Conservation (phyloP, 2,797 vertebrate species). For the Coccyzus lansbergi region DNA sequence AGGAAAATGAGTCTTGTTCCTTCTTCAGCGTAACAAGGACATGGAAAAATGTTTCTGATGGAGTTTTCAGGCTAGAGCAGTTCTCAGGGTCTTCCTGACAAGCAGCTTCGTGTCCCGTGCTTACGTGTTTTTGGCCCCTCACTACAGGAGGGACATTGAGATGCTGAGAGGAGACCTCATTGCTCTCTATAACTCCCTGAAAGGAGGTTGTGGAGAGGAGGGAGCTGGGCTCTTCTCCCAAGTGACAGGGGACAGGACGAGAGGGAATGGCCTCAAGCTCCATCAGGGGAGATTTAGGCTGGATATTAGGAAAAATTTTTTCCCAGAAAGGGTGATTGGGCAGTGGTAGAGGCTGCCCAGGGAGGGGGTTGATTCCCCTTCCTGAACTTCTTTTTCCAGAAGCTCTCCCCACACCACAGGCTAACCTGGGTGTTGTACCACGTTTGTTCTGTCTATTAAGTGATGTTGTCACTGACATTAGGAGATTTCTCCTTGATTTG, state of each 20-base stretch:
- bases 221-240: too few species aligned
- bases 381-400: not conserved
- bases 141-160: too few species aligned
- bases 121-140: not conserved
- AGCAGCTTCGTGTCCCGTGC: not conserved
- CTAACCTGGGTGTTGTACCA: not conserved
- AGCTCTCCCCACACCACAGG: not conserved
- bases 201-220: too few species aligned
- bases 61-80: not conserved
- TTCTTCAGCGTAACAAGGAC: not conserved
- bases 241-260: too few species aligned
- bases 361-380: too few species aligned
- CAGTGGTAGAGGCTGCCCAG: too few species aligned
- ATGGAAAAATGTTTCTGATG: not conserved
- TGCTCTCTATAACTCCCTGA: too few species aligned
- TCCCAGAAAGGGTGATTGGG: too few species aligned
- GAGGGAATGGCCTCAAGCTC: too few species aligned
- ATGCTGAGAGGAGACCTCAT: too few species aligned
- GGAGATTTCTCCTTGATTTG: not conserved
- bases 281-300: too few species aligned
- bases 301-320: too few species aligned
- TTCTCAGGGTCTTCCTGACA: not conserved
- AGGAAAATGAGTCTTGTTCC: not conserved
- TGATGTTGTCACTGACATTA: not conserved
- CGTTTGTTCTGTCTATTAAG: fast-evolving